Evolutionary conservation across 2,888 invertebrate genomes (phyloP).

Genomic region (Aquatica leii): DNA sequence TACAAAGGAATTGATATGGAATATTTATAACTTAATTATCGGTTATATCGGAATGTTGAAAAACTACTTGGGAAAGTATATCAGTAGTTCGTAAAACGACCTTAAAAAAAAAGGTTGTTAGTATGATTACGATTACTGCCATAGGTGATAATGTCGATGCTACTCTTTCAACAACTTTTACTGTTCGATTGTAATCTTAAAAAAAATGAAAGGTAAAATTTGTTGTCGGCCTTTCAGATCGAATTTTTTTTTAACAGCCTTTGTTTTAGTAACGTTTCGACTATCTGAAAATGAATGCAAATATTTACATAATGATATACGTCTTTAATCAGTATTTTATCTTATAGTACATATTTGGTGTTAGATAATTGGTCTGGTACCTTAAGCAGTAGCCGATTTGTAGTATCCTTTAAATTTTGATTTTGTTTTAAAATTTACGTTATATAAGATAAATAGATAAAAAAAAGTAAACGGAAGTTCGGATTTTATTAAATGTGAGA

Average conservation of each 20-base stretch:
- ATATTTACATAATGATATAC: conserved; percentile 25
- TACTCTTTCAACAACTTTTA: conserved; percentile 21
- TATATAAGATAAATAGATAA: too few species aligned
- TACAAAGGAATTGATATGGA: conserved; percentile 3
- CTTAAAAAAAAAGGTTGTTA: conserved; percentile 39
- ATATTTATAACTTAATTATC: conserved; percentile 9
- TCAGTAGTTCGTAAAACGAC: conserved; percentile 40
- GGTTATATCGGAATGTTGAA: conserved; percentile 8
- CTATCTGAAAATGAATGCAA: conserved; percentile 13
- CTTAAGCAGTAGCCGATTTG: conserved; percentile 12
- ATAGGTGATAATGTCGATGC: conserved; percentile 48
- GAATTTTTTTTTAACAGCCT: conserved; percentile 1
- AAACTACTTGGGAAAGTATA: conserved; percentile 34
- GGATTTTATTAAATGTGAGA: too few species aligned
- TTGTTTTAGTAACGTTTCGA: conserved; percentile 21
- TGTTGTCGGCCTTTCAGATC: too few species aligned
- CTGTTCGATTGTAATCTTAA: conserved; percentile 18
- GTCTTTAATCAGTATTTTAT: conserved; percentile 24
- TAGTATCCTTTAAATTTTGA: not conserved
- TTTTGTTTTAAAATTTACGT: too few species aligned
- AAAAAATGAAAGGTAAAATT: conserved; percentile 15
- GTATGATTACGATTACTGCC: conserved; percentile 43
- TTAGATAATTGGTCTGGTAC: conserved; percentile 20
- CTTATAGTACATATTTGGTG: conserved; percentile 24
- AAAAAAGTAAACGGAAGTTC: too few species aligned